These are phyloP conservation scores for Brachionus plicatilis DNA, from an alignment of 1,140 invertebrate species.

Conservation along the genomic window DNA sequence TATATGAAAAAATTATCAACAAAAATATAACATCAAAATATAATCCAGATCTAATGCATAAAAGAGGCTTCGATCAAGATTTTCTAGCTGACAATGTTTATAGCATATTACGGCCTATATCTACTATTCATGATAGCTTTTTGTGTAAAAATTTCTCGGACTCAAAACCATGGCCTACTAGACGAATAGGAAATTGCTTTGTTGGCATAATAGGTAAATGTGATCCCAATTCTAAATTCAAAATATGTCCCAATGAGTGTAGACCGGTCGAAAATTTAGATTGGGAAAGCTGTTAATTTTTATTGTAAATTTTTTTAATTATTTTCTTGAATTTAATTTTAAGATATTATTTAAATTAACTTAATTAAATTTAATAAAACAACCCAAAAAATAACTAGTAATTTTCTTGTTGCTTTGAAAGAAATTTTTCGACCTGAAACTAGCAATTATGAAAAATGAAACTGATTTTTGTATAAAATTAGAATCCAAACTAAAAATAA, in stretches of 20 bases:
- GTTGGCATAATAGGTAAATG: neutral
- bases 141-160: neutral
- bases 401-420: too few relatives aligned
- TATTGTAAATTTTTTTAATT: neutral
- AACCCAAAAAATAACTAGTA: too few relatives aligned
- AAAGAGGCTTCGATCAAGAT: slow-evolving; percentile 10
- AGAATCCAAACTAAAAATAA: too few relatives aligned
- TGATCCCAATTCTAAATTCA: neutral
- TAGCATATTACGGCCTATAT: neutral
- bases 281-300: neutral
- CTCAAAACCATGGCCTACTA: neutral
- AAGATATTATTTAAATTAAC: neutral
- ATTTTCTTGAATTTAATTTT: neutral
- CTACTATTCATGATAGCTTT: slow-evolving; percentile 17
- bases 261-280: neutral
- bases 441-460: too few relatives aligned
- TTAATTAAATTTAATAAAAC: too few relatives aligned
- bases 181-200: neutral
- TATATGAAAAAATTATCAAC: neutral
- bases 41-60: neutral
- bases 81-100: slow-evolving; percentile 30
- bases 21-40: neutral
- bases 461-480: too few relatives aligned
- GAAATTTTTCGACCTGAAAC: too few relatives aligned
- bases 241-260: neutral